A percentile compares a stretch with the other conserved stretches of the same genome.
phyloP scores from a whole-genome alignment of 2,888 invertebrate species.

The Protodeltote pygarga region DNA sequence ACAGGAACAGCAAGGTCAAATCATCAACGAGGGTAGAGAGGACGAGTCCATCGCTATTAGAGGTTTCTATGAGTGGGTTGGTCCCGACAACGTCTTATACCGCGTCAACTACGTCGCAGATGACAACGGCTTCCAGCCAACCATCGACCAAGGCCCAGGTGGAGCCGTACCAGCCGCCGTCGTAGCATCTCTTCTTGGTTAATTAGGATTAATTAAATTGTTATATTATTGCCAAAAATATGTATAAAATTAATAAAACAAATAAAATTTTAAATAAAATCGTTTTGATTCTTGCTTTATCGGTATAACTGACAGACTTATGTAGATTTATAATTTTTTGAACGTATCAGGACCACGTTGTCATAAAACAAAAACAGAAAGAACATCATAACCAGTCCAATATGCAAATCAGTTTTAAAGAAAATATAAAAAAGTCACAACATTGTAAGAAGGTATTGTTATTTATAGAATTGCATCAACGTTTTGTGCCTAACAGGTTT shows the following conservation, averaged over 20 bases:
- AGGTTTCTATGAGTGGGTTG: slow-evolving; percentile 72
- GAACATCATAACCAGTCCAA: too few relatives aligned
- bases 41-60: slow-evolving; percentile 61
- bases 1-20: slow-evolving; percentile 70
- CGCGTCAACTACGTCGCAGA: slow-evolving; percentile 78
- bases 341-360: too few relatives aligned
- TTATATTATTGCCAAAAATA: slow-evolving; percentile 29
- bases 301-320: too few relatives aligned
- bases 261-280: slow-evolving; percentile 1
- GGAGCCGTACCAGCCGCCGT: slow-evolving; percentile 47
- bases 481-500: too few relatives aligned
- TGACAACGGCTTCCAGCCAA: slow-evolving; percentile 78
- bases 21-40: slow-evolving; percentile 62
- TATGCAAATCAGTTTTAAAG: too few relatives aligned
- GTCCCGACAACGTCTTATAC: slow-evolving; percentile 76
- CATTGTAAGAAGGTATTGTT: too few relatives aligned
- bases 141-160: slow-evolving; percentile 56
- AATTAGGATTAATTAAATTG: slow-evolving; percentile 21
- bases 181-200: slow-evolving; percentile 42
- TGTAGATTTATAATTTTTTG: too few relatives aligned
- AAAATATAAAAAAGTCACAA: too few relatives aligned
- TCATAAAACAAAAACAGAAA: too few relatives aligned
- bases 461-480: neutral
- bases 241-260: slow-evolving; percentile 18
- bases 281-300: neutral